Base-by-base conservation (phyloP, 2,113 vertebrate species). In the Actenoides hombroni region DNA sequence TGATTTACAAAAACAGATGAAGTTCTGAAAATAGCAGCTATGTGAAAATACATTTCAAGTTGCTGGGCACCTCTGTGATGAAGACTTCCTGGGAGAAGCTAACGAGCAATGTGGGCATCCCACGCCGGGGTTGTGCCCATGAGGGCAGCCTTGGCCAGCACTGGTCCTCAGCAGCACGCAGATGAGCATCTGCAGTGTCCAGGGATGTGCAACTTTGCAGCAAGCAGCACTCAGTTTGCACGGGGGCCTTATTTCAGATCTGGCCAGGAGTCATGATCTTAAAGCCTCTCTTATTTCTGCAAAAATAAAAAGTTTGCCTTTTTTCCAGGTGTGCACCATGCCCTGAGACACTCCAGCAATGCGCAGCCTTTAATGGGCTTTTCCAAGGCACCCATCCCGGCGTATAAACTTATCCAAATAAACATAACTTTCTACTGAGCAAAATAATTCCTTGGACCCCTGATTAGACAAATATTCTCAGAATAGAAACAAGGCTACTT, bases 401-500 rank as follows among this genome's bases (percentile, higher is more conserved):
- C 46, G 61, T 8, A 31, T 8, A 28, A 92, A 83, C 29, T 25
- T 20, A n/a, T 21, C 84, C 91, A 91, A 92, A 91, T 16, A 93
- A 95, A 83, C 68, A 86, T 5, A 65, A 56, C 87, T 94, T 87
- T 87, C 90, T 77, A 16, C 70, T 61, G 74, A 94, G 78, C 84
- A 80, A 75, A 83, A 83, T 54, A 69, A 61, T 85, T 94, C 84
- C 70, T 85, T 16, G 19, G 69, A 76, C 57, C 84, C 70, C 81
- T 79, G 84, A 85, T 94, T 29, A 92, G 89, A 85, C 89, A 92
- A 92, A 95, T 79, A 48, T 20, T 65, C 93, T 65, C 70, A 95
- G 93, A 95, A 95, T 91, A 96, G 96, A 71, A 96, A 69, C 91
- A 57, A 93, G 93, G 78, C 91, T 92, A 37, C 82, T 87, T 44